A percentile compares a stretch with the other conserved stretches of the same genome.
phyloP scores from a whole-genome alignment of 2,797 vertebrate species.

The Lutra lutra region DNA sequence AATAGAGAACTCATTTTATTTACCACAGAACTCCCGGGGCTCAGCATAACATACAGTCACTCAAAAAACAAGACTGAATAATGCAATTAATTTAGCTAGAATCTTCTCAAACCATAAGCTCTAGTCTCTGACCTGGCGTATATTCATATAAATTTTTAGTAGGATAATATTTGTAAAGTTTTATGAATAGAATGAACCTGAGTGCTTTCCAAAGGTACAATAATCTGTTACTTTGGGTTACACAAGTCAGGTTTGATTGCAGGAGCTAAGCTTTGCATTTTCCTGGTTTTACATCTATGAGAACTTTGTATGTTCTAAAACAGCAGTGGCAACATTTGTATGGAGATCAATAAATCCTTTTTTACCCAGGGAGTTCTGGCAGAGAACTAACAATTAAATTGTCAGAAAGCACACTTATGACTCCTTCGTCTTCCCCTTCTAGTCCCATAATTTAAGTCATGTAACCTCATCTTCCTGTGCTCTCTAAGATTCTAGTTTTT shows the following conservation, averaged over 20 bases:
- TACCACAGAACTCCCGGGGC: too few relatives aligned
- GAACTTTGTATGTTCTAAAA: conserved; percentile 97
- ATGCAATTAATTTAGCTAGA: not conserved
- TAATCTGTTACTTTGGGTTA: not conserved
- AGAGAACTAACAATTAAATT: conserved; percentile 98
- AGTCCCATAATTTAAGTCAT: conserved; percentile 98
- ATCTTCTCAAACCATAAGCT: conserved; percentile 18
- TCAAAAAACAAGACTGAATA: not conserved
- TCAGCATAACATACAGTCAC: not conserved
- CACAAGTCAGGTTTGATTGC: not conserved
- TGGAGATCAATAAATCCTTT: conserved; percentile 98
- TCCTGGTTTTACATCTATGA: not conserved
- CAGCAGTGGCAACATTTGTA: conserved; percentile 97
- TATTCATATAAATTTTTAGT: not conserved
- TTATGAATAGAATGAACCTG: not conserved
- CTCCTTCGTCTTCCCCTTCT: conserved; percentile 98
- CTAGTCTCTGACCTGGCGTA: not conserved
- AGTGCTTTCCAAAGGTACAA: not conserved
- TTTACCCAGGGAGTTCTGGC: conserved; percentile 97
- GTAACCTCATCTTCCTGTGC: conserved; percentile 99
- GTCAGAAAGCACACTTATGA: conserved; percentile 98
- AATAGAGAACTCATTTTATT: too few relatives aligned
- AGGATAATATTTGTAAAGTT: conserved; percentile 1
- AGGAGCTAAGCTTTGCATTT: not conserved
- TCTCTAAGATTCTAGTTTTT: conserved; percentile 96